Evolutionary conservation across 2,113 vertebrate species (phyloP).

Genomic region (Megaleporinus macrocephalus): DNA sequence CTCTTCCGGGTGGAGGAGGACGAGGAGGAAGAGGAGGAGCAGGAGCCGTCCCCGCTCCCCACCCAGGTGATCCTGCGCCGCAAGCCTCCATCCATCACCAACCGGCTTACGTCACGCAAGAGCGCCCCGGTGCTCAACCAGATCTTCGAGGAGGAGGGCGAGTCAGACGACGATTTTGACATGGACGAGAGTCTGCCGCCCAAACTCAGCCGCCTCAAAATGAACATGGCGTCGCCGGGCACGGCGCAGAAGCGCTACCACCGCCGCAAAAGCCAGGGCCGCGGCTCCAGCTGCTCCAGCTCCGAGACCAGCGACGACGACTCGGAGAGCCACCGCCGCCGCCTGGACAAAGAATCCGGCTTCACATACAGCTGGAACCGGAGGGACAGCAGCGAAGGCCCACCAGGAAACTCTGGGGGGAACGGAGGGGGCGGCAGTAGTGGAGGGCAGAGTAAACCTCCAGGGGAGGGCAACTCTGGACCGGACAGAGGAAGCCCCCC

Average conservation of each 20-base stretch:
- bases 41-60: slow-evolving; percentile 82
- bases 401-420: slow-evolving; percentile 87
- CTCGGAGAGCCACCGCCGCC: slow-evolving; percentile 88
- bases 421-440: slow-evolving; percentile 76
- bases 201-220: slow-evolving; percentile 93
- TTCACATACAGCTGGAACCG: slow-evolving; percentile 90
- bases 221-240: slow-evolving; percentile 92
- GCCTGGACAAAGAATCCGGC: slow-evolving; percentile 89
- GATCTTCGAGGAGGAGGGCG: slow-evolving; percentile 96
- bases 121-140: slow-evolving; percentile 96
- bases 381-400: slow-evolving; percentile 93
- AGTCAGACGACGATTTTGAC: slow-evolving; percentile 95
- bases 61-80: slow-evolving; percentile 90
- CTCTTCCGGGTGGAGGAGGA: slow-evolving; percentile 95
- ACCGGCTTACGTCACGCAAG: slow-evolving; percentile 92
- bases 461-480: slow-evolving; percentile 76
- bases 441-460: slow-evolving; percentile 83
- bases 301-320: slow-evolving; percentile 97
- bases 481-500: slow-evolving; percentile 82
- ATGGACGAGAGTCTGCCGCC: slow-evolving; percentile 94
- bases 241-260: slow-evolving; percentile 91
- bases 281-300: slow-evolving; percentile 95
- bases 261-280: slow-evolving; percentile 92
- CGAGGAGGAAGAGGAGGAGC: slow-evolving; percentile 96
- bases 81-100: slow-evolving; percentile 92